These are phyloP conservation scores for Nomada ruficornis DNA, from an alignment of 2,888 invertebrate species.

Conservation along the genomic window DNA sequence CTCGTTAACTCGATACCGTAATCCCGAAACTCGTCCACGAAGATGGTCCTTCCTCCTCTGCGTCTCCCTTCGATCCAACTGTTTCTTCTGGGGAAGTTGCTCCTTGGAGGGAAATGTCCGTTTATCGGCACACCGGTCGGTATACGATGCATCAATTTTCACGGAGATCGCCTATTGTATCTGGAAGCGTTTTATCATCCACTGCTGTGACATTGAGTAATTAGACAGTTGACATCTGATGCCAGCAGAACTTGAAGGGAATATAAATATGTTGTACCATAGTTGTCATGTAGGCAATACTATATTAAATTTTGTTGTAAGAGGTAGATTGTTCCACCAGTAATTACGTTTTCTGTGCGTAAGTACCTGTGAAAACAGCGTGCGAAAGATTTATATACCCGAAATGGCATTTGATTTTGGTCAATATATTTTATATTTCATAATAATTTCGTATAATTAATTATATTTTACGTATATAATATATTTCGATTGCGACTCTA, in stretches of 20 bases:
- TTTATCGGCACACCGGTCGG: slow-evolving; percentile 21
- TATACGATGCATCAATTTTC: slow-evolving; percentile 18
- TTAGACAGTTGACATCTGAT: background rate
- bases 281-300: no score
- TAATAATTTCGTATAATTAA: no score
- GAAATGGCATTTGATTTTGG: no score
- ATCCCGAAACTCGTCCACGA: slow-evolving; percentile 60
- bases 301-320: no score
- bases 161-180: background rate
- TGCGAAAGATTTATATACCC: no score
- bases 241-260: background rate
- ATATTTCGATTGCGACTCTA: no score
- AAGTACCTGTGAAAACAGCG: no score
- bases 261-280: no score
- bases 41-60: slow-evolving; percentile 58
- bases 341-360: no score
- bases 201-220: background rate
- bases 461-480: no score
- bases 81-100: slow-evolving; percentile 30
- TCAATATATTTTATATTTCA: no score
- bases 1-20: slow-evolving; percentile 71
- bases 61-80: slow-evolving; percentile 49
- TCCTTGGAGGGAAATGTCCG: slow-evolving; percentile 34
- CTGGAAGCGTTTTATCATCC: background rate
- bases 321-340: no score